Percentiles rank a stretch among this genome's conserved stretches.
Conservation (phyloP, 2,888 invertebrate species). For the Falcaria lacertinaria region DNA sequence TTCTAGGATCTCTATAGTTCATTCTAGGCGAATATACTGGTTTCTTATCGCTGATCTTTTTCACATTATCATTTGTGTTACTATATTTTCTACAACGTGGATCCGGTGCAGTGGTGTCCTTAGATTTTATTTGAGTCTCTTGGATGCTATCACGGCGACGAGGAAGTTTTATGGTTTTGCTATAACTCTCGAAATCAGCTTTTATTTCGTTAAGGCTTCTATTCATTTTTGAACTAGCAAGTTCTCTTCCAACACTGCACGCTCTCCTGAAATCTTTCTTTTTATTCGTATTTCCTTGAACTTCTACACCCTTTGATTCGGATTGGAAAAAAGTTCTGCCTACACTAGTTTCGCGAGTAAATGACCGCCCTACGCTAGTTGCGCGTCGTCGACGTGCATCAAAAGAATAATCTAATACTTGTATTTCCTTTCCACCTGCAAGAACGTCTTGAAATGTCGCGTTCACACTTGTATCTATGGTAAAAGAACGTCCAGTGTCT, state of each 20-base stretch:
- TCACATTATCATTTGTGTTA: constrained; percentile 7
- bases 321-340: constrained; percentile 10
- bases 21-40: constrained; percentile 41
- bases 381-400: constrained; percentile 54
- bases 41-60: constrained; percentile 11
- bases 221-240: constrained; percentile 19
- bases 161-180: constrained; percentile 10
- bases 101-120: constrained; percentile 7
- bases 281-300: constrained; percentile 9
- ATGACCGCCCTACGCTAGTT: constrained; percentile 57
- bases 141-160: constrained; percentile 6
- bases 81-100: constrained; percentile 26
- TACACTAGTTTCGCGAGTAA: constrained; percentile 27
- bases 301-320: constrained; percentile 5
- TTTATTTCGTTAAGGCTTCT: constrained; percentile 57
- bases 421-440: constrained; percentile 28
- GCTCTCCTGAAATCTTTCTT: constrained; percentile 44
- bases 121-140: constrained; percentile 11
- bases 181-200: constrained; percentile 54
- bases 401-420: constrained; percentile 34
- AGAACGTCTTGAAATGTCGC: constrained; percentile 53
- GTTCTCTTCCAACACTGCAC: constrained; percentile 55
- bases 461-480: constrained; percentile 61
- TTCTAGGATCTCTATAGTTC: constrained; percentile 56
- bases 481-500: constrained; percentile 46